Evolutionary conservation across 1,140 invertebrate genomes (phyloP), one percentile per base, ranked within the genome.

Genomic region (Antheraea pernyi): DNA sequence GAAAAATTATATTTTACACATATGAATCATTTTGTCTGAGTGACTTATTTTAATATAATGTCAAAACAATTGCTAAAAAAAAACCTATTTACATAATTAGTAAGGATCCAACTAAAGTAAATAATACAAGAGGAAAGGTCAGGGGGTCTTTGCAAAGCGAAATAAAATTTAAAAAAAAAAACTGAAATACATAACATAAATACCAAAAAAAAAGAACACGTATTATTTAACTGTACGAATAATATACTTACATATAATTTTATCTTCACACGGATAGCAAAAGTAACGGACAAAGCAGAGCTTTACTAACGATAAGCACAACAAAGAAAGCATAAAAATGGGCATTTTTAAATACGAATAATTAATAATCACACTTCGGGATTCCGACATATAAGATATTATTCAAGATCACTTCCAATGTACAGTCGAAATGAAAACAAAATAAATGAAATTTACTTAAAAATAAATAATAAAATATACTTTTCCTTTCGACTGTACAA

Each of bases 261-360:
- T 69, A 19, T 59, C 67, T 67, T 73, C 61, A 65, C 74, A 77
- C 73, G 77, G 77, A 67, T 69, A 63, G 80, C 80, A 59, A 85
- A 82, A 71, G 39, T 75, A 84, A 82, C 65, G 73, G 76, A 72
- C 79, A 78, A 88, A 84, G 82, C 82, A 30, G 70, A 73, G 65
- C 0, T 67, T 81, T 70, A 22, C 67, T 72, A 74, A 86, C 78
- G 82, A 59, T 59, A 84, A 84, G 82, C 82, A 60, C 75, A 16
- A 53, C 46, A 53, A 53, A 9, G 16, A 53, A 79, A 80, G 81
- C 81, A 79, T 69, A 77, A 82, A 82, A 86, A 86, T 85, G 84
- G 84, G 84, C 84, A 86, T 85, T 2, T 82, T 79, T 68, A 13
- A 59, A 67, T 53, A 16, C 6, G 13, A 53, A n/a, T 0, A 53